These are phyloP conservation scores for western clawed frog (Xenopus tropicalis) DNA, from an alignment of 2,113 vertebrate species.

Conservation along the genomic window DNA sequence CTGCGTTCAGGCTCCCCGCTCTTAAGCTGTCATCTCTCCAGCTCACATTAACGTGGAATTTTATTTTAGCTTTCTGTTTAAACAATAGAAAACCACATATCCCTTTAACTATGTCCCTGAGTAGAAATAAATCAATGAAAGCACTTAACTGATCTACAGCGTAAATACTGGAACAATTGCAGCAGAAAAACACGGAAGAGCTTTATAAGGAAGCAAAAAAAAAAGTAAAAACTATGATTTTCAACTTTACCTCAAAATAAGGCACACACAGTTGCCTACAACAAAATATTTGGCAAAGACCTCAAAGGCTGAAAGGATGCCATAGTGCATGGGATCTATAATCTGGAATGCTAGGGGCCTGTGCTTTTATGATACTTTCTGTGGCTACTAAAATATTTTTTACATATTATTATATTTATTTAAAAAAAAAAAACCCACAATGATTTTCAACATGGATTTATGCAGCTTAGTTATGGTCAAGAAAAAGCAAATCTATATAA, in stretches of 20 bases:
- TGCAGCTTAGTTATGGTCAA: too few species aligned
- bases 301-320: too few species aligned
- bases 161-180: not conserved
- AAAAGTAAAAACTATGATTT: not conserved
- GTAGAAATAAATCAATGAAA: slow-evolving; percentile 20
- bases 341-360: too few species aligned
- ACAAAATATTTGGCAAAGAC: too few species aligned
- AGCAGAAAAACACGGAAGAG: not conserved
- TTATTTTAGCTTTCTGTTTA: slow-evolving; percentile 48
- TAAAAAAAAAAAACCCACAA: too few species aligned
- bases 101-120: slow-evolving; percentile 11
- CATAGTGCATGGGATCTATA: too few species aligned
- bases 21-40: slow-evolving; percentile 65
- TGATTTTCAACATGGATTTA: too few species aligned
- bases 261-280: too few species aligned
- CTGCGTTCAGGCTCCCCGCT: slow-evolving; percentile 78
- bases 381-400: too few species aligned
- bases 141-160: not conserved
- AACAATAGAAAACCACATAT: slow-evolving; percentile 38
- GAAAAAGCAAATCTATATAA: too few species aligned
- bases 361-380: too few species aligned
- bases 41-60: slow-evolving; percentile 62
- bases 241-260: not conserved
- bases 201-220: not conserved
- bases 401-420: too few species aligned